Percentiles rank a stretch among this genome's conserved stretches.
Conservation (phyloP, 2,797 vertebrate species). For the Karalla daura region DNA sequence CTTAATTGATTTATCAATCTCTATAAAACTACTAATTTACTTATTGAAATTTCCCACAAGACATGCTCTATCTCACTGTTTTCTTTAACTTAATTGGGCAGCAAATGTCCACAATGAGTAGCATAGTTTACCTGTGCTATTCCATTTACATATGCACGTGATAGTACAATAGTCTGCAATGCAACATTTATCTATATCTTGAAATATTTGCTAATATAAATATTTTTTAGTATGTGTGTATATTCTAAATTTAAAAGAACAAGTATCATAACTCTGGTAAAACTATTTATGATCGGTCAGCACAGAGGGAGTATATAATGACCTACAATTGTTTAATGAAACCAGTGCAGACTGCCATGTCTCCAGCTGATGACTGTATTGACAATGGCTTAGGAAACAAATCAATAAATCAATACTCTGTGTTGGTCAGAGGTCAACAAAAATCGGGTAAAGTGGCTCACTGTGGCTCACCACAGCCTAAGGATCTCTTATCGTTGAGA, state of each 20-base stretch:
- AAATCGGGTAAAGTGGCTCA: background rate
- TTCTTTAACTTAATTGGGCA: background rate
- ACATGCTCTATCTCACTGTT: slow-evolving; percentile 1
- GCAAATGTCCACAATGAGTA: background rate
- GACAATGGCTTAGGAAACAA: slow-evolving; percentile 7
- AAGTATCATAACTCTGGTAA: background rate
- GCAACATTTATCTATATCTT: background rate
- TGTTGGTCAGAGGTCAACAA: slow-evolving; percentile 8
- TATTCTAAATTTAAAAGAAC: background rate
- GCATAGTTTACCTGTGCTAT: background rate
- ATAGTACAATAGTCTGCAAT: background rate
- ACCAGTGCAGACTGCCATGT: background rate
- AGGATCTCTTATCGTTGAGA: background rate
- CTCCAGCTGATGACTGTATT: slow-evolving; percentile 1
- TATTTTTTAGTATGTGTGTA: background rate
- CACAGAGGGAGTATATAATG: background rate
- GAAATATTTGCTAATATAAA: background rate
- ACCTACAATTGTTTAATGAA: background rate
- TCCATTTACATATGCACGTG: background rate
- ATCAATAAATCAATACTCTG: slow-evolving; percentile 52
- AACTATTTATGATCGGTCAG: background rate
- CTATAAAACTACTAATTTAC: background rate
- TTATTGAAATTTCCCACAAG: background rate
- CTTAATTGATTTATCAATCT: slow-evolving; percentile 20
- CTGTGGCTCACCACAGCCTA: background rate